Conservation (phyloP, 2,888 invertebrate species). For the Keiferia lycopersicella region DNA sequence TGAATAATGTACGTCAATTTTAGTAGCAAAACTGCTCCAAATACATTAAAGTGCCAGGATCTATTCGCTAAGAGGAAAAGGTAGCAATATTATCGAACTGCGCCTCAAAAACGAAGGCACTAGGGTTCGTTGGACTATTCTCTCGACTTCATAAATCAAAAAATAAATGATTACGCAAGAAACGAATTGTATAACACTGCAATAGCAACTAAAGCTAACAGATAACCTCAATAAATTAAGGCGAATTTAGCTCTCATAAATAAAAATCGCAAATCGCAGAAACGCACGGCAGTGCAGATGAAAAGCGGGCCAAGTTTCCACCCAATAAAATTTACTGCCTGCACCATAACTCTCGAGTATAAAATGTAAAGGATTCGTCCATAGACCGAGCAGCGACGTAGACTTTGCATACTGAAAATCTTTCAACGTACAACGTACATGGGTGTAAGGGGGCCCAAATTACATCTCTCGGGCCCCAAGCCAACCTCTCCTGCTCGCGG, state of each 20-base stretch:
- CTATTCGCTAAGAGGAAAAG: too few relatives aligned
- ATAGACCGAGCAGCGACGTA: neutral
- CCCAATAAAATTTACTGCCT: slow-evolving; percentile 58
- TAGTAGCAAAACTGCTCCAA: too few relatives aligned
- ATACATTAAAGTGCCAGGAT: too few relatives aligned
- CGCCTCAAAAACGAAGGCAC: too few relatives aligned
- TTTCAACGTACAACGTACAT: too few relatives aligned
- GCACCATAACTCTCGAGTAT: slow-evolving; percentile 55
- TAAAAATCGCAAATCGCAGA: slow-evolving; percentile 18
- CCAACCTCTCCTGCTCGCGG: too few relatives aligned
- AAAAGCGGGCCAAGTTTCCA: slow-evolving; percentile 42
- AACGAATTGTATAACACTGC: neutral
- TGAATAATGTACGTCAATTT: too few relatives aligned
- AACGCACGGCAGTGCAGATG: slow-evolving; percentile 19
- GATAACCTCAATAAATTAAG: slow-evolving; percentile 4
- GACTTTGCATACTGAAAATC: too few relatives aligned
- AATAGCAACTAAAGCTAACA: slow-evolving; percentile 9
- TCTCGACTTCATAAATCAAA: neutral
- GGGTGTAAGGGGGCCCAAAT: too few relatives aligned
- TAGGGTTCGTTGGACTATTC: too few relatives aligned
- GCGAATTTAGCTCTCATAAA: slow-evolving; percentile 6
- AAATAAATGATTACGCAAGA: neutral
- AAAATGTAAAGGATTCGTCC: slow-evolving; percentile 43
- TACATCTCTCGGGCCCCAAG: too few relatives aligned
- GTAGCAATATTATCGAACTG: too few relatives aligned